A percentile compares a stretch with the other conserved stretches of the same genome.
Evolutionary conservation across 2,888 invertebrate genomes (phyloP).

Genomic region (Tetranychus piercei): DNA sequence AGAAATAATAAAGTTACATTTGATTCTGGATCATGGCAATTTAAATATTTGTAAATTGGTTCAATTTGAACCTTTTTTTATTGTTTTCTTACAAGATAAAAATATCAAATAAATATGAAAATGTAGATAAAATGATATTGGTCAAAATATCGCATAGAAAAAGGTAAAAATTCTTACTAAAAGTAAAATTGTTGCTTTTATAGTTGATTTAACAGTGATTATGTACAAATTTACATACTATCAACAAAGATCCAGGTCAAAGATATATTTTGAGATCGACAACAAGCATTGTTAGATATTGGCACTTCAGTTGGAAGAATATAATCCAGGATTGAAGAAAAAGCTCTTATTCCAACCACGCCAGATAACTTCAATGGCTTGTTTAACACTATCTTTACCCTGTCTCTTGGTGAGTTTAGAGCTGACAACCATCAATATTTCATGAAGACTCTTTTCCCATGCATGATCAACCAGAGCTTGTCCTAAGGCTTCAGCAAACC

Average conservation of each 20-base stretch:
- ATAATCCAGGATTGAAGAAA: slow-evolving; percentile 26
- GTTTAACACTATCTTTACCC: slow-evolving; percentile 20
- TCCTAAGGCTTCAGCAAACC: slow-evolving; percentile 21
- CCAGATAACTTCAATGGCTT: slow-evolving; percentile 23
- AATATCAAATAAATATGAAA: no score
- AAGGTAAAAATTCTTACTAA: neutral
- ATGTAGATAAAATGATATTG: no score
- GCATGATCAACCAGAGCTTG: slow-evolving; percentile 19
- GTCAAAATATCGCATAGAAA: no score
- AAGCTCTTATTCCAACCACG: slow-evolving; percentile 23
- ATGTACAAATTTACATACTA: neutral
- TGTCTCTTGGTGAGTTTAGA: slow-evolving; percentile 16
- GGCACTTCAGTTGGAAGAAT: no score
- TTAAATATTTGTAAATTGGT: no score
- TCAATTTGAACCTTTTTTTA: no score
- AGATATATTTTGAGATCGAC: no score
- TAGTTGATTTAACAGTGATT: neutral
- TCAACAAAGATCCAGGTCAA: no score
- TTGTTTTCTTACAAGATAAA: no score
- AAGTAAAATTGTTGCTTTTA: neutral
- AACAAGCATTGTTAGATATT: no score
- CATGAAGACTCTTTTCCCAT: slow-evolving; percentile 15
- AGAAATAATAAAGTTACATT: no score
- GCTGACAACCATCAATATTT: slow-evolving; percentile 15
- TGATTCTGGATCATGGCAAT: no score